These are phyloP conservation scores for Triplophysa tibetana DNA, from an alignment of 2,113 vertebrate genomes.

Conservation along the genomic window DNA sequence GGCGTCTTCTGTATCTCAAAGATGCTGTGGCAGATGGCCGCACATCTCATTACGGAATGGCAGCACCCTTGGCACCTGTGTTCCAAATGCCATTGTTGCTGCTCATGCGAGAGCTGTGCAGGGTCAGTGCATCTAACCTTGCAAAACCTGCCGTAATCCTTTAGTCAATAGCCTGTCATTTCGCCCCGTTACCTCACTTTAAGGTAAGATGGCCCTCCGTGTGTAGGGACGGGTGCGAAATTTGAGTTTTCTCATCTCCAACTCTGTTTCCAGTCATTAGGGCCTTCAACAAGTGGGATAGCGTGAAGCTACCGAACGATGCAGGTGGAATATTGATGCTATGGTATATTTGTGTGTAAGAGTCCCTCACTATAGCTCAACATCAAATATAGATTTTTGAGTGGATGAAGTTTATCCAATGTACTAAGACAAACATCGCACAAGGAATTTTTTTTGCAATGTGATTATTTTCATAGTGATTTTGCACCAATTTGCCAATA, in stretches of 20 bases:
- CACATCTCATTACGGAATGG: slow-evolving; percentile 65
- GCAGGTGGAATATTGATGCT: neutral
- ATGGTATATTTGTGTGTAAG: neutral
- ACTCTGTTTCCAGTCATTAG: slow-evolving; percentile 5
- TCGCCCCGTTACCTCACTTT: slow-evolving; percentile 39
- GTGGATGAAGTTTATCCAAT: neutral
- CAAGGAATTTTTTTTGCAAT: no score
- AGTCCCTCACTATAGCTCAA: neutral
- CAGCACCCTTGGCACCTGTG: slow-evolving; percentile 60
- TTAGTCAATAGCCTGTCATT: slow-evolving; percentile 51
- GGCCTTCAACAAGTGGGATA: neutral
- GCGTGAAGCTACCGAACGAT: neutral
- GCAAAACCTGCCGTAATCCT: slow-evolving; percentile 51
- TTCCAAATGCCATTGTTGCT: slow-evolving; percentile 61
- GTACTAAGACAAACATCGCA: no score
- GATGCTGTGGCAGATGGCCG: slow-evolving; percentile 60
- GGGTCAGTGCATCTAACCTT: slow-evolving; percentile 59
- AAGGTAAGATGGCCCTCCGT: slow-evolving; percentile 35
- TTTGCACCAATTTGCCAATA: no score
- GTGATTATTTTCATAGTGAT: no score
- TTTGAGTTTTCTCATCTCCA: slow-evolving; percentile 3
- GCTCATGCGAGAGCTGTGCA: slow-evolving; percentile 38
- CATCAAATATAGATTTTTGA: neutral
- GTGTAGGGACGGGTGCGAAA: slow-evolving; percentile 1
- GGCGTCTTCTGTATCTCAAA: slow-evolving; percentile 52